Conservation (phyloP, 1,140 invertebrate genomes). For the Patella vulgata region DNA sequence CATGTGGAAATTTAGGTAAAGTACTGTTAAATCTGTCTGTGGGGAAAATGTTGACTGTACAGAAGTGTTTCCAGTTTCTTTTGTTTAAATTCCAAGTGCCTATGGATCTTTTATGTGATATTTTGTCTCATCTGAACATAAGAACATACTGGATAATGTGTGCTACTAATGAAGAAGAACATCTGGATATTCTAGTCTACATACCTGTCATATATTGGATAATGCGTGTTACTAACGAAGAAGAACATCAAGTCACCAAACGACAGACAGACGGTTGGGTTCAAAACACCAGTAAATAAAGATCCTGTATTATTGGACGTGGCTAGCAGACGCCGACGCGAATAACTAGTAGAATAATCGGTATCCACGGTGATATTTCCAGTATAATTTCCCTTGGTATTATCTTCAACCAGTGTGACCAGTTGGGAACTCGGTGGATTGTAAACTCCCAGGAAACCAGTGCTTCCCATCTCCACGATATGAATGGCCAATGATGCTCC, state of each 20-base stretch:
- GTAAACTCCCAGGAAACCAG: slow-evolving; percentile 57
- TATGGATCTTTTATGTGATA: too few relatives aligned
- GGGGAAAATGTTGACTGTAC: too few relatives aligned
- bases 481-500: slow-evolving; percentile 32
- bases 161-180: slow-evolving; percentile 52
- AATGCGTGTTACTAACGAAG: slow-evolving; percentile 50
- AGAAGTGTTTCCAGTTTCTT: too few relatives aligned
- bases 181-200: slow-evolving; percentile 36
- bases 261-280: slow-evolving; percentile 54
- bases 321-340: slow-evolving; percentile 47
- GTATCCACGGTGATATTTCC: slow-evolving; percentile 46
- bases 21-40: too few relatives aligned
- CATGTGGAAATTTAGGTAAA: too few relatives aligned
- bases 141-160: slow-evolving; percentile 56
- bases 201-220: slow-evolving; percentile 62
- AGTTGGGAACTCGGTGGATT: slow-evolving; percentile 39
- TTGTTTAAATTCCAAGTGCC: too few relatives aligned
- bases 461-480: slow-evolving; percentile 35
- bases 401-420: slow-evolving; percentile 18
- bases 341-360: slow-evolving; percentile 7
- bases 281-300: slow-evolving; percentile 48
- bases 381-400: slow-evolving; percentile 46
- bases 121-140: too few relatives aligned
- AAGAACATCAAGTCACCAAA: slow-evolving; percentile 56
- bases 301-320: slow-evolving; percentile 34